phyloP scores from a whole-genome alignment of 2,113 vertebrate genomes.

The Paramormyrops kingsleyae region DNA sequence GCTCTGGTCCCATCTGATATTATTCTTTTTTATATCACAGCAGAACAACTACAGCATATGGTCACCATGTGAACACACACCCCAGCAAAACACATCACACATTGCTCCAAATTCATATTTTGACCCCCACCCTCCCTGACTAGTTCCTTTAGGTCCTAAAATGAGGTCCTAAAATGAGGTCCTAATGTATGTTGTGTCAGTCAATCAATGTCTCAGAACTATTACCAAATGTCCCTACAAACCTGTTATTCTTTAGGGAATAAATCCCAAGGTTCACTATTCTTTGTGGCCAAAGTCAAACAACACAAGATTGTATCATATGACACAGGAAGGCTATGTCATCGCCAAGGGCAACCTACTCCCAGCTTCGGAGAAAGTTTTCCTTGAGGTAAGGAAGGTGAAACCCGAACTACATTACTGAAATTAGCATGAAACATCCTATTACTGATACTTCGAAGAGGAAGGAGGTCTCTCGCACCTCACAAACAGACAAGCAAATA shows the following conservation, averaged over 20 bases:
- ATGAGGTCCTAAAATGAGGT: no score
- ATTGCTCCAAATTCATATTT: no score
- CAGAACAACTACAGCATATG: background rate
- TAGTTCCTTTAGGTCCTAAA: no score
- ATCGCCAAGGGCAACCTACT: constrained; percentile 53
- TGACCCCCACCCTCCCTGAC: no score
- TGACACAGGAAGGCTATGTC: constrained; percentile 58
- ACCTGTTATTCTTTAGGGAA: constrained; percentile 38
- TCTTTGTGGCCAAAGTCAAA: constrained; percentile 48
- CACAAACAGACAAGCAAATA: background rate
- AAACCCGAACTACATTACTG: background rate
- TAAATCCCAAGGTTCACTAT: constrained; percentile 60
- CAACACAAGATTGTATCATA: constrained; percentile 53
- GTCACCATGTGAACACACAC: no score
- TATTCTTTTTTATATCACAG: background rate
- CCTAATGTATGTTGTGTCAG: no score
- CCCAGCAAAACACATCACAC: no score
- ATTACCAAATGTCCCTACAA: background rate
- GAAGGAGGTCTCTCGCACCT: background rate
- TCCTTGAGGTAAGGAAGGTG: constrained; percentile 53
- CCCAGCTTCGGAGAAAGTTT: constrained; percentile 50
- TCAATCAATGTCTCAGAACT: no score
- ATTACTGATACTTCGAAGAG: background rate
- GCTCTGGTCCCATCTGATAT: background rate
- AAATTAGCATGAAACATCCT: background rate